phyloP scores from a whole-genome alignment of 2,113 vertebrate species.

The Hystrix cristata region DNA sequence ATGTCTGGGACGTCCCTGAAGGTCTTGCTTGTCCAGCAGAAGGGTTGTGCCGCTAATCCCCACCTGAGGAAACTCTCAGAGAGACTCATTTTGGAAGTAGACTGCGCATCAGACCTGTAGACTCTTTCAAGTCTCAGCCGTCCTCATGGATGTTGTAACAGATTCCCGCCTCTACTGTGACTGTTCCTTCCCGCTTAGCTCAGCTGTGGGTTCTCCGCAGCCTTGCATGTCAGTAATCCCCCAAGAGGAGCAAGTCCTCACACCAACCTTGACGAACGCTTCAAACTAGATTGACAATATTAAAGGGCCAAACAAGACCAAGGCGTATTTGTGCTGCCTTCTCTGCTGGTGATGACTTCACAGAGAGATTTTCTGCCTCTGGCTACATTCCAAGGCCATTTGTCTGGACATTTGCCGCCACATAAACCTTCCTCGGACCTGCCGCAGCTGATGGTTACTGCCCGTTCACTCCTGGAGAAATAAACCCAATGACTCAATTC shows the following conservation, averaged over 20 bases:
- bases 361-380: background rate
- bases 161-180: background rate
- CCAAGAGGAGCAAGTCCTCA: background rate
- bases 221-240: background rate
- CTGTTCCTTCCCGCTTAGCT: accelerated
- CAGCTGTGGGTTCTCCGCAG: background rate
- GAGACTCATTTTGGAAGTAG: no score
- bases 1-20: background rate
- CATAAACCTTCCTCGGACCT: background rate
- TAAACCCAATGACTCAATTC: background rate
- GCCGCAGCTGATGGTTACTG: background rate
- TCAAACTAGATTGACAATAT: background rate
- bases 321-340: background rate
- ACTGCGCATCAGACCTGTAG: background rate
- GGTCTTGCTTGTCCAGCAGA: background rate
- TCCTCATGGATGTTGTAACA: background rate
- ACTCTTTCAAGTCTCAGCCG: background rate
- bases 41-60: background rate
- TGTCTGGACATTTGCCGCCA: background rate
- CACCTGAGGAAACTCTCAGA: background rate
- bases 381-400: background rate
- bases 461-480: background rate
- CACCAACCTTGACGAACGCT: background rate
- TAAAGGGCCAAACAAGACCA: background rate
- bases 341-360: background rate